phyloP scores from a whole-genome alignment of 2,888 invertebrate species.

The Rhamphomyia laevipes region DNA sequence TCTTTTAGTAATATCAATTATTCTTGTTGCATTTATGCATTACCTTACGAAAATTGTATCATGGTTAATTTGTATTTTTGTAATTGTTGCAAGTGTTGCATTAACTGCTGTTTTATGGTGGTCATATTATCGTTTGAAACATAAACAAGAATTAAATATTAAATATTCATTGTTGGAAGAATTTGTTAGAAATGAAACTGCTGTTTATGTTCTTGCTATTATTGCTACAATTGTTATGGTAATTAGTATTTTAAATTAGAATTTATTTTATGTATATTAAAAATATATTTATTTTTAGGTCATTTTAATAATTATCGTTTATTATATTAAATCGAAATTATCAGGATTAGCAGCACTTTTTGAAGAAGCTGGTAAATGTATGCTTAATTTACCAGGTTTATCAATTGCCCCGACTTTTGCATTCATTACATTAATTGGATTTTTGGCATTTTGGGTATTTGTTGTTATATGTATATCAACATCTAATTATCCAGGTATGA shows the following conservation, averaged over 20 bases:
- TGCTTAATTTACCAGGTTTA: conserved; percentile 71
- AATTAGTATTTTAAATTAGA: conserved; percentile 30
- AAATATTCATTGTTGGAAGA: conserved; percentile 50
- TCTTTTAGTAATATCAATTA: conserved; percentile 64
- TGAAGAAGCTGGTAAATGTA: conserved; percentile 79
- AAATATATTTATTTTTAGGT: conserved; percentile 42
- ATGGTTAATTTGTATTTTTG: conserved; percentile 75
- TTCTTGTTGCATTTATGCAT: conserved; percentile 74
- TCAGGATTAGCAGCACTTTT: conserved; percentile 75
- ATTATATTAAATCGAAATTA: conserved; percentile 68
- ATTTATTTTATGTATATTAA: background rate
- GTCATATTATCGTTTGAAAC: conserved; percentile 67
- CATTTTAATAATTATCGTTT: conserved; percentile 58
- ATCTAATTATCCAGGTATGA: conserved; percentile 58
- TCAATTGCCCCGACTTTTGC: conserved; percentile 77
- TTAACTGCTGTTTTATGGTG: conserved; percentile 79
- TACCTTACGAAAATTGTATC: conserved; percentile 73
- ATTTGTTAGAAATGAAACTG: conserved; percentile 71
- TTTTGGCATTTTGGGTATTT: conserved; percentile 76
- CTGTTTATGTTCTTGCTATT: conserved; percentile 74
- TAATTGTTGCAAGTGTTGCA: conserved; percentile 61
- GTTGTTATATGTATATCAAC: conserved; percentile 72
- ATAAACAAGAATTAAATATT: conserved; percentile 24
- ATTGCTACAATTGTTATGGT: conserved; percentile 81
- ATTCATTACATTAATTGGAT: conserved; percentile 61